Evolutionary conservation across 2,113 vertebrate genomes (phyloP), one percentile per base, ranked within the genome.

Genomic region (Esox niger): DNA sequence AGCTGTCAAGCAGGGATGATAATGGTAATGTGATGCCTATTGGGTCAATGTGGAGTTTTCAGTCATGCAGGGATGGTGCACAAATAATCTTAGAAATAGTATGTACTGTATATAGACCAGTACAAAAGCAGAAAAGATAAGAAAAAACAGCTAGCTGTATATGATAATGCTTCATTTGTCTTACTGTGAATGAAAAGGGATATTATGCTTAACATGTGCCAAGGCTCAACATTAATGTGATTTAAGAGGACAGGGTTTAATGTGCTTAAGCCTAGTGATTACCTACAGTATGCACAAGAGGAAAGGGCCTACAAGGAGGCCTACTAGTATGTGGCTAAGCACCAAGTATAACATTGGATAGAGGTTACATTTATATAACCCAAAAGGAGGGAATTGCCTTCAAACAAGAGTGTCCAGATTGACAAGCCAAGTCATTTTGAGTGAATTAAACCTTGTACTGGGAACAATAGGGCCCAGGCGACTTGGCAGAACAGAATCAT

Each of bases 211-310:
- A 60, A 49, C 62, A 56, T 47, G 58, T 68, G 66, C 77, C 73
- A 78, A 73, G 76, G 68, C 70, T 64, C 65, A 79, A 70, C 75
- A 80, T 78, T 79, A 43, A 43, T 43, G 38, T 43, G 76, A 83
- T 81, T 76, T 76, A 81, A 81, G 59, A 76, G 74, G 79, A 74
- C 74, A 78, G 78, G 66, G 61, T 72, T 66, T 83, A 80, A 81
- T 81, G 73, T 77, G 46, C 75, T 80, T 70, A 83, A 71, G 58
- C 73, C 68, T 30, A 74, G 71, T 60, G 73, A 70, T 82, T 73
- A 73, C 70, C 62, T 64, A n/a, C n/a, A n/a, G n/a, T n/a, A 69
- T 63, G 63, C 71, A 72, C 76, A 78, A 61, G 62, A 71, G 15
- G 11, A 30, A 58, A 62, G 71, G 60, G n/a, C n/a, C n/a, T n/a